Evolutionary conservation across 2,113 vertebrate species (phyloP).

Genomic region (Myiozetetes cayanensis): DNA sequence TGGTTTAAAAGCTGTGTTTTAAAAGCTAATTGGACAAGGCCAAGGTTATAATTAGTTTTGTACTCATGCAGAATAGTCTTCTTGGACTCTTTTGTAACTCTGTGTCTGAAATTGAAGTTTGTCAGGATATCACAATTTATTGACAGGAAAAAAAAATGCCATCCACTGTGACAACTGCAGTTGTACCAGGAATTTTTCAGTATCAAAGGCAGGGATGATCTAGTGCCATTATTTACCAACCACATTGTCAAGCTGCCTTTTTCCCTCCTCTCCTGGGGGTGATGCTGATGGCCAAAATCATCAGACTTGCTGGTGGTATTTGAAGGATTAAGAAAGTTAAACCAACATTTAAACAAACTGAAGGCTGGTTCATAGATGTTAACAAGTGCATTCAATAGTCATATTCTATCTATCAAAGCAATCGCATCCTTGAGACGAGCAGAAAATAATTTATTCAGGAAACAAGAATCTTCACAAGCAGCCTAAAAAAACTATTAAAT

Average conservation of each 20-base stretch:
- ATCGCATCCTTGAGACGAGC: neutral
- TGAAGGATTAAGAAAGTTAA: conserved; percentile 4
- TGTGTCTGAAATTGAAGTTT: neutral
- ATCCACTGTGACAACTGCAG: neutral
- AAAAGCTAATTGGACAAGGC: conserved; percentile 25
- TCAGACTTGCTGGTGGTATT: neutral
- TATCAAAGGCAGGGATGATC: neutral
- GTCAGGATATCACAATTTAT: neutral
- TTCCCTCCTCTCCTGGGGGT: neutral
- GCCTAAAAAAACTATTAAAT: neutral
- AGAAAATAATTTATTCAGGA: neutral
- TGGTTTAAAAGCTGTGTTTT: neutral
- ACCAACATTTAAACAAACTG: neutral
- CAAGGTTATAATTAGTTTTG: conserved; percentile 33
- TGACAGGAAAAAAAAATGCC: neutral
- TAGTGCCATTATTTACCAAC: neutral
- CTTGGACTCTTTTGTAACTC: neutral
- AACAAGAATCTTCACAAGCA: neutral
- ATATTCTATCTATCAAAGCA: neutral
- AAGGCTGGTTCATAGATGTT: neutral
- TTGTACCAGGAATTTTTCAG: neutral
- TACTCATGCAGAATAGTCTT: neutral
- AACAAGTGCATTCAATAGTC: neutral
- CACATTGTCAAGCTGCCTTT: neutral
- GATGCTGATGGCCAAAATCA: neutral